These are phyloP conservation scores for Rhinophrynus dorsalis DNA, from an alignment of 2,797 vertebrate species.

Conservation along the genomic window DNA sequence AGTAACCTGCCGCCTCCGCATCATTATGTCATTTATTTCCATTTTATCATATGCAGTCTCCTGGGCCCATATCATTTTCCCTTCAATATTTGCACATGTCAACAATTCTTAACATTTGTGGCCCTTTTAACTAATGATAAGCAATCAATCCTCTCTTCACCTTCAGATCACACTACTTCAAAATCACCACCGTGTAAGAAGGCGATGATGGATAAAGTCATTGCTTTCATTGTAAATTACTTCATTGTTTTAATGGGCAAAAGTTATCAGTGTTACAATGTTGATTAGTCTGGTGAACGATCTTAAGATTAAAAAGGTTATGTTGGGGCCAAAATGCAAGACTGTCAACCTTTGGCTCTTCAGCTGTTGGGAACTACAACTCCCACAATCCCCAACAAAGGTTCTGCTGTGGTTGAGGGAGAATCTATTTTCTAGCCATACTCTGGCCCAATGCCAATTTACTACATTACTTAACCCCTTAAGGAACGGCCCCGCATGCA, in stretches of 20 bases:
- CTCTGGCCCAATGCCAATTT: no score
- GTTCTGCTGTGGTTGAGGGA: no score
- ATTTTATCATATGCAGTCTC: background rate
- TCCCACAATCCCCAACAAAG: no score
- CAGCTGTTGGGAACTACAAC: no score
- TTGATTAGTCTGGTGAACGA: background rate
- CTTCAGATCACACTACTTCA: background rate
- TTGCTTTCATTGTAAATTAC: background rate
- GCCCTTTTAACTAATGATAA: background rate
- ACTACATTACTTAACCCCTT: no score
- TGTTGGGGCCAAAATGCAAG: no score
- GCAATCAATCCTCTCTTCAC: background rate
- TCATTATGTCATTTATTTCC: background rate
- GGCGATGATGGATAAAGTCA: background rate
- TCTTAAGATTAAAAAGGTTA: no score
- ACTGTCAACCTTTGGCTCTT: no score
- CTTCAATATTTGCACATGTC: background rate
- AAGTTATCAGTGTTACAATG: background rate
- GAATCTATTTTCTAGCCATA: no score
- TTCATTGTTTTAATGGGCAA: background rate
- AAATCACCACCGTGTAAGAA: background rate
- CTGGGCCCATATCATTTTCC: background rate
- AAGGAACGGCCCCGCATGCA: no score
- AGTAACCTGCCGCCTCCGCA: background rate
- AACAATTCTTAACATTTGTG: background rate